Percentiles rank a stretch among this genome's conserved stretches.
These are phyloP conservation scores for Phlogophora meticulosa DNA, from an alignment of 2,888 invertebrate genomes.

Conservation along the genomic window DNA sequence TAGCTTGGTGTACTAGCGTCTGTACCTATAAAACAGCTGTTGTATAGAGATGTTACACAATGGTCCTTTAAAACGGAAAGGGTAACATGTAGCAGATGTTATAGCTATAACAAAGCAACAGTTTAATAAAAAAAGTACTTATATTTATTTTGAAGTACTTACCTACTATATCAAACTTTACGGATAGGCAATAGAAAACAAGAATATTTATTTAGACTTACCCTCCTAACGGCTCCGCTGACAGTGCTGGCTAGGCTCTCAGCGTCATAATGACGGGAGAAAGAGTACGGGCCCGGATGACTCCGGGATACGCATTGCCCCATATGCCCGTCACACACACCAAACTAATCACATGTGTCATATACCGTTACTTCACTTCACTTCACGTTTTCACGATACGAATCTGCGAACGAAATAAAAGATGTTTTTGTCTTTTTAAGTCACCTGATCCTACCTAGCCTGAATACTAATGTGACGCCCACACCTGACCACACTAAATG, in stretches of 20 bases:
- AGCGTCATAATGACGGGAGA: conserved; percentile 87
- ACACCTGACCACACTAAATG: conserved; percentile 38
- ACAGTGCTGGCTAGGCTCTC: conserved; percentile 86
- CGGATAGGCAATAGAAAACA: background rate
- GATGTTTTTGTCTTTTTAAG: conserved; percentile 18
- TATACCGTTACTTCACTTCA: conserved; percentile 52
- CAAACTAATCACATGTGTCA: conserved; percentile 68
- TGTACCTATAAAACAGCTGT: too few species aligned
- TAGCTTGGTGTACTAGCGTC: too few species aligned
- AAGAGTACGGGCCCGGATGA: conserved; percentile 87
- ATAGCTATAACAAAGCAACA: background rate
- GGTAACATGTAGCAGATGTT: conserved; percentile 24
- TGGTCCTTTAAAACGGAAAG: background rate
- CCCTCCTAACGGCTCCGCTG: conserved; percentile 79
- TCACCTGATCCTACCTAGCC: conserved; percentile 50
- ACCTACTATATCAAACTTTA: background rate
- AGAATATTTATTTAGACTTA: conserved; percentile 65
- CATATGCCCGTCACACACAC: conserved; percentile 89
- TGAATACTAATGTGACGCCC: conserved; percentile 65
- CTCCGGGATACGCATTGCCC: conserved; percentile 95
- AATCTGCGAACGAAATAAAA: conserved; percentile 52
- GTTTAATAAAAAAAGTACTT: background rate
- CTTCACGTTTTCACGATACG: conserved; percentile 57
- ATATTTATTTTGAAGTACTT: background rate
- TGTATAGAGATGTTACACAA: background rate